Evolutionary conservation across 2,113 vertebrate species (phyloP).

Genomic region (Platysternon megacephalum): DNA sequence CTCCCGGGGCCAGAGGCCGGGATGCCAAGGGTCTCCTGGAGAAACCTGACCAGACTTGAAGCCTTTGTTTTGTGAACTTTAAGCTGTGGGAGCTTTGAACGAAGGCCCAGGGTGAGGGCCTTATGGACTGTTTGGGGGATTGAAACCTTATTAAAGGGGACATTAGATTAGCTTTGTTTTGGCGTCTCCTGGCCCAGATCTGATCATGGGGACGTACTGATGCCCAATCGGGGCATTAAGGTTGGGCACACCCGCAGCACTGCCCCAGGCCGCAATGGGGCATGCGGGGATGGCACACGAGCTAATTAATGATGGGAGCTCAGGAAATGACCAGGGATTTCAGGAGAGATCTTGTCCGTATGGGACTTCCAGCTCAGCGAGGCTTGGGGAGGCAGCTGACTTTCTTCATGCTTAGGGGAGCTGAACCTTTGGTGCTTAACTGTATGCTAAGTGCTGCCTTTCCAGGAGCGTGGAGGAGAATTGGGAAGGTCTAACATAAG

Average conservation of each 20-base stretch:
- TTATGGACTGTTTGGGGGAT: background rate
- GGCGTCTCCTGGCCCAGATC: background rate
- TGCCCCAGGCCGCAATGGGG: too few relatives aligned
- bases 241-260: background rate
- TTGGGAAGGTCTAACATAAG: background rate
- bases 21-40: too few relatives aligned
- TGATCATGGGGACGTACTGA: background rate
- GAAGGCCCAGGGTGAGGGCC: background rate
- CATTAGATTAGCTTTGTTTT: background rate
- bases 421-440: constrained; percentile 26
- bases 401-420: constrained; percentile 63
- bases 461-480: constrained; percentile 8
- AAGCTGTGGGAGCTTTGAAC: background rate
- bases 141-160: background rate
- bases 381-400: background rate
- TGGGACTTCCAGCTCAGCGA: background rate
- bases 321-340: background rate
- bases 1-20: too few relatives aligned
- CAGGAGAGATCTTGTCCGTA: background rate
- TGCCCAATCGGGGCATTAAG: background rate
- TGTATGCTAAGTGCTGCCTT: background rate
- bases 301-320: background rate
- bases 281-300: background rate
- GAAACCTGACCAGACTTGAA: too few relatives aligned
- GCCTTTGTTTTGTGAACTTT: too few relatives aligned